These are phyloP conservation scores for Mimas tiliae DNA, from an alignment of 2,888 invertebrate species.

Conservation along the genomic window DNA sequence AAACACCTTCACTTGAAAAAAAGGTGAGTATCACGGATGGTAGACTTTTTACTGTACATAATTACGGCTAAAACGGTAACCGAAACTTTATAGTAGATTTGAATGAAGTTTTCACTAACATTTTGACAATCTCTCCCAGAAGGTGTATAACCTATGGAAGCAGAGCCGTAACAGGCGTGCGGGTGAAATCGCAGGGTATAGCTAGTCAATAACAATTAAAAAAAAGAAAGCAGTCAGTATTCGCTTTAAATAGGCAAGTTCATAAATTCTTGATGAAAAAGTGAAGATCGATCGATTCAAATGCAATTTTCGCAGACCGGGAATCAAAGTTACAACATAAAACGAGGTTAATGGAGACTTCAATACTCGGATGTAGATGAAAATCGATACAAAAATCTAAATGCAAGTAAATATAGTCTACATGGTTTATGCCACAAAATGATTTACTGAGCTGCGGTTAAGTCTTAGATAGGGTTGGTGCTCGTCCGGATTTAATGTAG, in stretches of 20 bases:
- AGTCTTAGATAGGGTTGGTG: constrained; percentile 27
- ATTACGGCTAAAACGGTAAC: too few species aligned
- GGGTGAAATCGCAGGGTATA: too few species aligned
- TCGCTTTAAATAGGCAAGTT: too few species aligned
- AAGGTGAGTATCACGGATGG: not conserved
- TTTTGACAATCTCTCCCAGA: too few species aligned
- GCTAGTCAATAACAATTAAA: too few species aligned
- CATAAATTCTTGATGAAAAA: too few species aligned
- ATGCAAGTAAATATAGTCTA: constrained; percentile 20
- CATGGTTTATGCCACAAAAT: constrained; percentile 11
- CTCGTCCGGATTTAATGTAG: not conserved
- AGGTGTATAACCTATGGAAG: too few species aligned
- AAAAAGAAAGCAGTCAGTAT: too few species aligned
- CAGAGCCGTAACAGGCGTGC: too few species aligned
- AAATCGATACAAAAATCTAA: constrained; percentile 20
- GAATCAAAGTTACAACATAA: not conserved
- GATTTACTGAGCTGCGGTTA: constrained; percentile 32
- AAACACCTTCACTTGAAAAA: not conserved
- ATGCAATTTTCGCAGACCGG: not conserved
- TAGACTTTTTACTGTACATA: not conserved
- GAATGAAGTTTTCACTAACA: too few species aligned
- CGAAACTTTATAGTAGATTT: too few species aligned
- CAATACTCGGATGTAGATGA: not conserved
- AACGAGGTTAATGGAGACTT: not conserved
- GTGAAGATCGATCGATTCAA: too few species aligned